These are phyloP conservation scores for Caenorhabditis remanei DNA, from an alignment of 1,140 invertebrate species.

Conservation along the genomic window DNA sequence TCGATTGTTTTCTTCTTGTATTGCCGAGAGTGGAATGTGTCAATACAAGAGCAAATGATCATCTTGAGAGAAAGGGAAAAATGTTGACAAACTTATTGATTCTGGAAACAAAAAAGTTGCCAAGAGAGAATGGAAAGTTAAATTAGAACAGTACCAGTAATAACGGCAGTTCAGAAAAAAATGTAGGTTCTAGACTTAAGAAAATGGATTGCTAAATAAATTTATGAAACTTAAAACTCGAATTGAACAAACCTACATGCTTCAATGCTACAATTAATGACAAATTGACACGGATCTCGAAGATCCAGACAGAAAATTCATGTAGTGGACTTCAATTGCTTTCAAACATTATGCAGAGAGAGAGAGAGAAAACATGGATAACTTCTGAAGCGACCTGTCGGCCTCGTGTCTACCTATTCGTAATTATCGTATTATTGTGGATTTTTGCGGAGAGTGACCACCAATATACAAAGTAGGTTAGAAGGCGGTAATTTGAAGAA, in stretches of 20 bases:
- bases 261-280: too few species aligned
- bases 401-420: conserved; percentile 35
- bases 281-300: too few species aligned
- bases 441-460: conserved; percentile 39
- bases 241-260: too few species aligned
- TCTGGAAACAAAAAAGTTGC: neutral
- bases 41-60: conserved; percentile 52
- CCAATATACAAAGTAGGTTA: conserved; percentile 51
- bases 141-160: neutral
- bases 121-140: neutral
- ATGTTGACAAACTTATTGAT: conserved; percentile 25
- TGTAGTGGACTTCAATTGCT: too few species aligned
- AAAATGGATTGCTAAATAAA: too few species aligned
- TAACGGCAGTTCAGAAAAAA: too few species aligned
- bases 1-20: neutral
- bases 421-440: conserved; percentile 54
- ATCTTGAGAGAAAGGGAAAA: conserved; percentile 10
- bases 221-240: too few species aligned
- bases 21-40: conserved; percentile 13
- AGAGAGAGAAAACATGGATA: neutral
- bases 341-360: neutral
- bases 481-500: conserved; percentile 48
- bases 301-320: too few species aligned
- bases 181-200: too few species aligned
- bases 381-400: conserved; percentile 18